These are phyloP conservation scores for Oscheius myriophilus DNA, from an alignment of 2,888 invertebrate species.

Conservation along the genomic window DNA sequence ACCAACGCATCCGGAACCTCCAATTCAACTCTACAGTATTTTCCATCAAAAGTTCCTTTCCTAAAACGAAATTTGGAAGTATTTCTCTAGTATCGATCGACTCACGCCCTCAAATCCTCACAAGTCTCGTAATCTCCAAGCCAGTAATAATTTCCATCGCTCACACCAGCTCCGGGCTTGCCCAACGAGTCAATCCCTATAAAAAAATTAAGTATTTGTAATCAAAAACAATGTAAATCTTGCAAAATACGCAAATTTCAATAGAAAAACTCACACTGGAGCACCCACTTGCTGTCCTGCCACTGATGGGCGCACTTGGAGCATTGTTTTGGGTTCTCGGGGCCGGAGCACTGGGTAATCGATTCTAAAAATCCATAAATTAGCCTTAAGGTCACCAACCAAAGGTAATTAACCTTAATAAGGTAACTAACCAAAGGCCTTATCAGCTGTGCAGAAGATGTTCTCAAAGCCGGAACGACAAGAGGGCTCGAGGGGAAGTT, in stretches of 20 bases:
- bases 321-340: slow-evolving; percentile 41
- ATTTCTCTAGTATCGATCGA: not conserved
- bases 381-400: slow-evolving; percentile 29
- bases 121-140: slow-evolving; percentile 71
- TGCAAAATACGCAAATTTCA: too few species aligned
- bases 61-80: slow-evolving; percentile 37
- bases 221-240: too few species aligned
- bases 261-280: slow-evolving; percentile 59
- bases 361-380: slow-evolving; percentile 1
- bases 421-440: slow-evolving; percentile 32
- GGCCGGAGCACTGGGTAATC: slow-evolving; percentile 21
- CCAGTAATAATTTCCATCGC: slow-evolving; percentile 71
- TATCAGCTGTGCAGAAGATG: slow-evolving; percentile 62
- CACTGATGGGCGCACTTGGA: slow-evolving; percentile 55
- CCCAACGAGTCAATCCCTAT: slow-evolving; percentile 70
- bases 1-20: slow-evolving; percentile 55
- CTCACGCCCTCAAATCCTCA: slow-evolving; percentile 51
- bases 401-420: too few species aligned
- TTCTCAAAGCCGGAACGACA: slow-evolving; percentile 58
- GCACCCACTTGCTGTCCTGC: slow-evolving; percentile 58
- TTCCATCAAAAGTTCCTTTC: slow-evolving; percentile 56
- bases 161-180: slow-evolving; percentile 69
- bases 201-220: slow-evolving; percentile 17
- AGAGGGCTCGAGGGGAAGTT: slow-evolving; percentile 40
- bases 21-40: slow-evolving; percentile 66